Conservation (phyloP, 1,140 invertebrate genomes). For the Calosoma granatense region DNA sequence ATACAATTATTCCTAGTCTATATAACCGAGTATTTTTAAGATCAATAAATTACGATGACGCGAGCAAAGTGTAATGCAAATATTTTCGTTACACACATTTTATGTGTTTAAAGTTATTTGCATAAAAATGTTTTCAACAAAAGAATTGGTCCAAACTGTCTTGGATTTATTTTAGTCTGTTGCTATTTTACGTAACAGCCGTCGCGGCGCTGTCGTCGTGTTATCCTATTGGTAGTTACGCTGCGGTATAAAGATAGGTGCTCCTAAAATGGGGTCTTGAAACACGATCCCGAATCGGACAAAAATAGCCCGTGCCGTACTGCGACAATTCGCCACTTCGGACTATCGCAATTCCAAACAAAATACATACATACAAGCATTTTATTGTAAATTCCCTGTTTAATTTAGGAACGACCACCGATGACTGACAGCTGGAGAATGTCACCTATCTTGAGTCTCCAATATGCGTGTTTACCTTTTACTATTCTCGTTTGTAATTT, state of each 20-base stretch:
- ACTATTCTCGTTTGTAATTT: no score
- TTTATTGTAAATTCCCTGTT: background rate
- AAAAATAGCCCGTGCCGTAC: slow-evolving; percentile 36
- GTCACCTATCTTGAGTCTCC: no score
- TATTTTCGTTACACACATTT: no score
- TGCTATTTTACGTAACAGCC: slow-evolving; percentile 3
- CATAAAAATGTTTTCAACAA: background rate
- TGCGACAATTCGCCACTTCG: slow-evolving; percentile 10
- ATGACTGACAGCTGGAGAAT: no score
- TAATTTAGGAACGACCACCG: no score
- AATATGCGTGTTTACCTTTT: no score
- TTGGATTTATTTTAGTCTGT: background rate
- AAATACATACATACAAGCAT: background rate
- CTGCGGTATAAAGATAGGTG: slow-evolving; percentile 36
- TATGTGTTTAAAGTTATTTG: no score
- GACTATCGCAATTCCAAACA: slow-evolving; percentile 10
- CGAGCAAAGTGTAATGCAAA: no score
- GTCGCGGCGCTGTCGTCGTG: slow-evolving; percentile 1
- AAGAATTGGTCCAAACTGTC: background rate
- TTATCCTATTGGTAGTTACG: slow-evolving; percentile 22
- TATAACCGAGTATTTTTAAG: no score
- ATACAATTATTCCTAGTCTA: no score
- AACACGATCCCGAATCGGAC: slow-evolving; percentile 42
- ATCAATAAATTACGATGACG: no score
- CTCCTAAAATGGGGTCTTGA: slow-evolving; percentile 51